Evolutionary conservation across 2,113 vertebrate genomes (phyloP), one percentile per base, ranked within the genome.

Genomic region (Brachypodius melanocephalos): DNA sequence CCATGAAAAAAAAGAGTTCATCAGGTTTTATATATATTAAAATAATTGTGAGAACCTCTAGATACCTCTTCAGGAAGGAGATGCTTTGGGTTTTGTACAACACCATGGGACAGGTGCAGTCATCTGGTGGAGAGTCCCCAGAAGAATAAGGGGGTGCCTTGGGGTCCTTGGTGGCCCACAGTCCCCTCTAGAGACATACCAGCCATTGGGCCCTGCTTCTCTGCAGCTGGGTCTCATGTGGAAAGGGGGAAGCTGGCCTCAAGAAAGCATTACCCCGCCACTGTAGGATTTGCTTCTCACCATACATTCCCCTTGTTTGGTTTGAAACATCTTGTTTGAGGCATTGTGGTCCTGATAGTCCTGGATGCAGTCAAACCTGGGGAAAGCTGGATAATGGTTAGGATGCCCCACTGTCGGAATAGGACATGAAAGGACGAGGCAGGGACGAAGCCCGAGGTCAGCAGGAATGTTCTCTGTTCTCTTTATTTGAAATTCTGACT

Each of bases 81-180:
- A 46, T 40, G 34, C 17, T 59, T 74, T 8, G 6, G 26, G 7
- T 59, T 16, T 73, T 67, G 13, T 45, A 32, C 36, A 51, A 14
- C 18, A 24, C 3, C 14, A 17, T 0, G 0, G 29, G n/a, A 17
- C 13, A n/a, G 6, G 5, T 21, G 12, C 32, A n/a, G 32, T 46
- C 19, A 40, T 14, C 28, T n/a, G 11, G 17, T 40, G 24, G n/a
- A 59, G 52, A 51, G 36, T 9, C 45, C 67, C 43, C 8, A 45
- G 22, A 58, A 51, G 72, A 45, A 11, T 7, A 1, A 0, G 7
- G 32, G 24, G 9, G 2, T 46, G 15, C 20, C 74, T 59, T 52
- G 61, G 45, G 24, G 20, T 74, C 46, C 5, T 54, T 67, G 38
- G 38, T 59, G 38, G 5, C 28, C 24, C 52, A 45, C 1, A 38